A percentile compares a stretch with the other conserved stretches of the same genome.
Evolutionary conservation across 2,113 vertebrate species (phyloP).

Genomic region (Prinia subflava): DNA sequence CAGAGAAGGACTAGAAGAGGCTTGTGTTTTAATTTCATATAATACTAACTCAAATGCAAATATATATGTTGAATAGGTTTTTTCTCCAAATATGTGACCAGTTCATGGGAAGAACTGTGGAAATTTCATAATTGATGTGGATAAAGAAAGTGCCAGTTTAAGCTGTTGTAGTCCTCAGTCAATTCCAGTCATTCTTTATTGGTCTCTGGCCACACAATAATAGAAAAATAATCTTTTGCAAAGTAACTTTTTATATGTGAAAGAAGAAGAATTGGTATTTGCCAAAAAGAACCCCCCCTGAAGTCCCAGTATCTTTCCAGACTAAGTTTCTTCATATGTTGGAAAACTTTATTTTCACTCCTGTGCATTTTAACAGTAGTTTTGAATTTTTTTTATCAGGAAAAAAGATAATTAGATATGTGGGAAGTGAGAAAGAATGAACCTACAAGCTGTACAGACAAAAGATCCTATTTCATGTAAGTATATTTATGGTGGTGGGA

Average conservation of each 20-base stretch:
- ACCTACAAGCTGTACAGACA: neutral
- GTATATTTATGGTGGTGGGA: neutral
- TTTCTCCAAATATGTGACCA: neutral
- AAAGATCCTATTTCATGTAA: slow-evolving; percentile 1
- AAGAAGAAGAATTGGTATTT: neutral
- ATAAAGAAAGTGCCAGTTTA: neutral
- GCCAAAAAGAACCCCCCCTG: neutral
- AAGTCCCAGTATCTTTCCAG: neutral
- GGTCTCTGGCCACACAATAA: neutral
- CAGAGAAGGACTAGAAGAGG: neutral
- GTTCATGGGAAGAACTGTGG: neutral
- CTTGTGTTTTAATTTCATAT: neutral
- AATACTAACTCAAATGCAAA: neutral
- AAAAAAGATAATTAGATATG: neutral
- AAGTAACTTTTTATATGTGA: neutral
- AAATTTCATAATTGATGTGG: neutral
- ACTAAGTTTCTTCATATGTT: neutral
- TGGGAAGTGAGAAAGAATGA: neutral
- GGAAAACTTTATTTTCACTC: neutral
- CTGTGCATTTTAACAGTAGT: slow-evolving; percentile 13
- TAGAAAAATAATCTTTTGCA: neutral
- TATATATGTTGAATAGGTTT: neutral
- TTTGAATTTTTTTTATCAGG: neutral
- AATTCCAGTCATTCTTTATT: neutral
- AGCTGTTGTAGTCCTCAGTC: neutral